Base-by-base conservation (phyloP, 2,113 vertebrate species). In the Leptosomus discolor region DNA sequence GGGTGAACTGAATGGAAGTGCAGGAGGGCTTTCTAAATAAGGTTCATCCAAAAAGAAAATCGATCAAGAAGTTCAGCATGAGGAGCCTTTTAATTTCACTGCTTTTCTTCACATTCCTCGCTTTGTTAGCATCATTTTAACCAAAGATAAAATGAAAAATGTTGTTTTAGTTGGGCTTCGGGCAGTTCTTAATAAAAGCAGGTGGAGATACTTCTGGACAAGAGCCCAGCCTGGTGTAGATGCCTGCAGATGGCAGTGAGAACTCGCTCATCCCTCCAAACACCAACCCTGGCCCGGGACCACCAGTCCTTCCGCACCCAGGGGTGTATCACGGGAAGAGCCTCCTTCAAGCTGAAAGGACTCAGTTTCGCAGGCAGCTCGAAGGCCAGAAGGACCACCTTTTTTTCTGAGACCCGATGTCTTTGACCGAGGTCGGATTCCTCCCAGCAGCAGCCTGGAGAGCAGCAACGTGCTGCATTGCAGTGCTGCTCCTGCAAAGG, bases 341-440 rank as follows among this genome's bases (percentile, higher is more conserved):
- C 36, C 5, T 82, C 29, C 46, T 27, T 32, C 51, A 16, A 8
- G 43, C 69, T 48, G 46, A 5, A n/a, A 54, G 63, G n/a, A 22
- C 74, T 21, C 12, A 2, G 8, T 32, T 61, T 12, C 50, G 58
- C 51, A 68, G 37, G 13, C 4, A 15, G 21, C 50, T 39, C 4
- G 1, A 30, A 58, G 53, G 21, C 2, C 21, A 54, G 48, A 32
- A 30, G 36, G 20, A 23, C 4, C 43, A 46, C 1, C 13, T 6
- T 2, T 41, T 32, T 30, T 61, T 30, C n/a, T 46, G 70, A 18
- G 39, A 65, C 30, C 17, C 67, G 46, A 12, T 32, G 15, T 14
- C 50, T 70, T 41, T 69, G 58, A 3, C 0, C 0, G 2, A 39
- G 51, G 15, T 34, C 0, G 0, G 63, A 43, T 46, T 58, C 17